Percentiles rank a stretch among this genome's conserved stretches.
These are phyloP conservation scores for Oligia strigilis DNA, from an alignment of 2,888 invertebrate genomes.

Conservation along the genomic window DNA sequence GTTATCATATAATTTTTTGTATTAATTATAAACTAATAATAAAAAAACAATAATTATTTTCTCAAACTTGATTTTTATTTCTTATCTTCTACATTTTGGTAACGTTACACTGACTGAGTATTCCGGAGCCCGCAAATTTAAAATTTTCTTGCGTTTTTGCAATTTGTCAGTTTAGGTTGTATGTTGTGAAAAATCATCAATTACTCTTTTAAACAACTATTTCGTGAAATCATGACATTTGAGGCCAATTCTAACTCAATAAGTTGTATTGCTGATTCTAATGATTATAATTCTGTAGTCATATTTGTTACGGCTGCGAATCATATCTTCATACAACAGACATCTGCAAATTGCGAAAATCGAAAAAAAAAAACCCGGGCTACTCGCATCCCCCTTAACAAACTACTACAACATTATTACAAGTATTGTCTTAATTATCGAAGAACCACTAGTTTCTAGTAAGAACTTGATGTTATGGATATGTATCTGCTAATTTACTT, in stretches of 20 bases:
- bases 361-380: not conserved
- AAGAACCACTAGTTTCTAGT: not conserved
- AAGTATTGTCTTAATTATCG: slow-evolving; percentile 1
- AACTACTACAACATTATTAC: not conserved
- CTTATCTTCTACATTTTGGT: slow-evolving; percentile 19
- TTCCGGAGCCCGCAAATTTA: not conserved
- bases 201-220: not conserved
- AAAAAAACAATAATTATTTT: slow-evolving; percentile 46
- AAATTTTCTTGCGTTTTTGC: not conserved
- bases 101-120: slow-evolving; percentile 23
- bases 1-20: slow-evolving; percentile 33
- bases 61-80: slow-evolving; percentile 33
- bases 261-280: not conserved
- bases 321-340: not conserved
- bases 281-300: not conserved
- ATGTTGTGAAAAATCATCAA: not conserved
- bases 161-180: not conserved
- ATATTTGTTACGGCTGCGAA: not conserved
- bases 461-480: not conserved
- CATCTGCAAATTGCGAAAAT: not conserved
- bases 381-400: not conserved
- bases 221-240: not conserved
- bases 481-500: not conserved
- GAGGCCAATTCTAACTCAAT: not conserved
- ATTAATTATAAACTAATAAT: slow-evolving; percentile 35